These are phyloP conservation scores for Cepphus grylle DNA, from an alignment of 2,113 vertebrate species.

Conservation along the genomic window DNA sequence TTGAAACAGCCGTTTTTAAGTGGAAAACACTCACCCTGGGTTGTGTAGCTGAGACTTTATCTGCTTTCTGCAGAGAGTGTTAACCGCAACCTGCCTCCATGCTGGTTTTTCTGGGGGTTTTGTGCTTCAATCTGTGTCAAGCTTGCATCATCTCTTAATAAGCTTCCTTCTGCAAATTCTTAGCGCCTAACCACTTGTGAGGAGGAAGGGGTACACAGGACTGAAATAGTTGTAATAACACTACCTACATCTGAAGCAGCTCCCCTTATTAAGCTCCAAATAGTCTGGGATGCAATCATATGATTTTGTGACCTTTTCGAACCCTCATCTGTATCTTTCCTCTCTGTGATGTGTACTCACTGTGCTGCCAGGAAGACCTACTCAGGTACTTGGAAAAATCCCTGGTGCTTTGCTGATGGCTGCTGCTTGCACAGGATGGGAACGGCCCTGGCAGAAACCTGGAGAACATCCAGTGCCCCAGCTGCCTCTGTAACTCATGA, in stretches of 20 bases:
- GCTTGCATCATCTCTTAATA: neutral
- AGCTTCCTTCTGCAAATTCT: neutral
- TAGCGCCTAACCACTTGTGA: neutral
- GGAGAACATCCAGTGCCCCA: neutral
- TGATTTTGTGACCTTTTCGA: neutral
- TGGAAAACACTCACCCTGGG: neutral
- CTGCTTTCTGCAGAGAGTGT: neutral
- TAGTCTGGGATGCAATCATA: neutral
- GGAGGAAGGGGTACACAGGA: neutral
- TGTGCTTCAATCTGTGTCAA: neutral
- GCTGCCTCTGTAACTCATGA: neutral
- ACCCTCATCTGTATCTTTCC: neutral
- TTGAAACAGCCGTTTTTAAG: neutral
- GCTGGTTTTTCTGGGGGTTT: neutral
- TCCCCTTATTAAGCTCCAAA: neutral
- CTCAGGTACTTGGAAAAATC: neutral
- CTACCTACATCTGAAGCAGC: neutral
- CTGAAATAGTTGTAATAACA: neutral
- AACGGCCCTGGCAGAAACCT: neutral
- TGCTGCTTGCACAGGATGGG: neutral
- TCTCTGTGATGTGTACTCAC: neutral
- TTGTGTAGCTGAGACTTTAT: neutral
- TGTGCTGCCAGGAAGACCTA: neutral
- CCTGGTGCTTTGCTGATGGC: neutral
- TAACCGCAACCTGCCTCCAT: neutral